Base-by-base conservation (phyloP, 1,140 invertebrate species). In the Leguminivora glycinivorella region DNA sequence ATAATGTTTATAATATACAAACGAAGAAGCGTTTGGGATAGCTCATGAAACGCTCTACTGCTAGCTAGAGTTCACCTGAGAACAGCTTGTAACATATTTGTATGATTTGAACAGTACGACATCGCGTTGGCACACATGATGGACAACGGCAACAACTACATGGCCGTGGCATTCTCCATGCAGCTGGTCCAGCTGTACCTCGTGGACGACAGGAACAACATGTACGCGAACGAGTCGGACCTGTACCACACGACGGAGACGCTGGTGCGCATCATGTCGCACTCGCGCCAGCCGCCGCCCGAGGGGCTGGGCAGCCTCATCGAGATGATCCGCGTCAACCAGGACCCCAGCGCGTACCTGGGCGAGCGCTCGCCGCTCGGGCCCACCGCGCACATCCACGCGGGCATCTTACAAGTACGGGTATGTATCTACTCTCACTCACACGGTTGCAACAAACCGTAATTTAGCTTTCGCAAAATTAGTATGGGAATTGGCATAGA, bases 361-460 rank as follows among this genome's bases (percentile, higher is more conserved):
- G 94, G 93, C 0, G 96, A 97, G 74, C 92, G 96, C 75, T 93
- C 94, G 6, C 93, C 95, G 0, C 69, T 89, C 31, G 96, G 95
- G 47, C 96, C 97, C 0, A 96, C 96, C 2, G 95, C 96, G 19
- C 97, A 98, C 84, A 98, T 99, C 83, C 97, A 98, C 88, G 96
- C 97, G 71, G 98, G 98, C 58, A 97, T 99, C 80, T 92, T 95
- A 74, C 95, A 96, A 93, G 96, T 95, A 25, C 92, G 94, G 89
- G 94, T 94, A 90, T 91, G 91, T 90, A 79, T 60, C 29, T 17
- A 19, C n/a, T n/a, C n/a, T n/a, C n/a, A n/a, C n/a, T n/a, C n/a
- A n/a, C n/a, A n/a, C n/a, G n/a, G n/a, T n/a, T n/a, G n/a, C n/a
- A n/a, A n/a, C n/a, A n/a, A n/a, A n/a, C n/a, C n/a, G n/a, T n/a